Conservation (phyloP, 2,113 vertebrate species). For the Nothoprocta pentlandii region DNA sequence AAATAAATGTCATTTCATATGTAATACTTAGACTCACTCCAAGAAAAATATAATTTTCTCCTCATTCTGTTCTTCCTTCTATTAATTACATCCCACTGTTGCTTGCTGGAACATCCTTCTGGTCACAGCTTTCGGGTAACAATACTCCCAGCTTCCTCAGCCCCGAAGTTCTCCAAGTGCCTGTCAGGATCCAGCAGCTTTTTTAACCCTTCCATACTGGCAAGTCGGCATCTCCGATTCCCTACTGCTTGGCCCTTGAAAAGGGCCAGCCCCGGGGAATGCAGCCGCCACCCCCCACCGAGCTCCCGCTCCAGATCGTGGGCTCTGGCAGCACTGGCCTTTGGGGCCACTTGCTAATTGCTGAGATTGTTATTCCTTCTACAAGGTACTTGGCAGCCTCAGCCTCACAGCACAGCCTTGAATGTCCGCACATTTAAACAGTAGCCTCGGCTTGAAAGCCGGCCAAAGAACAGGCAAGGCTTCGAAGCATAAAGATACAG, state of each 20-base stretch:
- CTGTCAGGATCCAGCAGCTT: background rate
- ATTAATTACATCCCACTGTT: constrained; percentile 7
- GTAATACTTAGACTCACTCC: background rate
- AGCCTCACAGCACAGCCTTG: constrained; percentile 50
- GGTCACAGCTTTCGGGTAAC: background rate
- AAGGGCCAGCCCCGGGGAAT: background rate
- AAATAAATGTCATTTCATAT: background rate
- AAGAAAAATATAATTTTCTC: constrained; percentile 39
- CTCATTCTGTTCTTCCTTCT: constrained; percentile 20
- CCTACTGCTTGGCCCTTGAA: background rate
- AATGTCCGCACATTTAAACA: constrained; percentile 60
- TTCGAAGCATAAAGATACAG: background rate
- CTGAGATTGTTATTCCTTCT: constrained; percentile 67
- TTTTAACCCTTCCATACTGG: background rate
- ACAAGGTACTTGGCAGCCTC: constrained; percentile 43
- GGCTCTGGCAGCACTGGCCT: background rate
- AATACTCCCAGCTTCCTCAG: background rate
- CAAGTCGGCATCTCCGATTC: background rate
- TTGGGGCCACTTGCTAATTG: constrained; percentile 30
- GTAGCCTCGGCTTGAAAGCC: constrained; percentile 44
- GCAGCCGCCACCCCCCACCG: background rate
- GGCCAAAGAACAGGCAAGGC: constrained; percentile 42
- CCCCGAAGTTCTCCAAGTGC: background rate
- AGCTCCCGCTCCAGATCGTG: background rate
- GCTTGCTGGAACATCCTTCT: background rate